Evolutionary conservation across 1,140 invertebrate genomes (phyloP).

Genomic region (Neoseiulus cucumeris): DNA sequence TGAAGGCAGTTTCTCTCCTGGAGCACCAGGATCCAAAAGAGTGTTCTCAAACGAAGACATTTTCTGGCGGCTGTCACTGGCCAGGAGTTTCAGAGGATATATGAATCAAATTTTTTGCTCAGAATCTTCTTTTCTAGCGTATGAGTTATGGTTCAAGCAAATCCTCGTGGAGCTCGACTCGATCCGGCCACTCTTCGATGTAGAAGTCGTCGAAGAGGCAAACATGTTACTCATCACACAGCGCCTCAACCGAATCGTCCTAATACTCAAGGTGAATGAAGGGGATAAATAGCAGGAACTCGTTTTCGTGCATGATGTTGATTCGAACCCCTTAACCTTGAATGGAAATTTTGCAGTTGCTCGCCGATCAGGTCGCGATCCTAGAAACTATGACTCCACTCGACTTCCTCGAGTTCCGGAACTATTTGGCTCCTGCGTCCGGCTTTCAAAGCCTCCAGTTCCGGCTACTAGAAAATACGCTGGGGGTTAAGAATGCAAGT

Average conservation of each 20-base stretch:
- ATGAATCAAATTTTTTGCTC: too few relatives aligned
- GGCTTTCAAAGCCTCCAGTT: conserved; percentile 97
- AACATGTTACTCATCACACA: conserved; percentile 81
- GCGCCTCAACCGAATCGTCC: conserved; percentile 65
- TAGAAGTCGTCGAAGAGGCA: conserved; percentile 59
- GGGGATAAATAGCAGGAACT: background rate
- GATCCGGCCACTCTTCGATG: conserved; percentile 55
- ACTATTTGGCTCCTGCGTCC: conserved; percentile 71
- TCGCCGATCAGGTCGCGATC: conserved; percentile 91
- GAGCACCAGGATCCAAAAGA: background rate
- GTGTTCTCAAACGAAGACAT: background rate
- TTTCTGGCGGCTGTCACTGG: too few relatives aligned
- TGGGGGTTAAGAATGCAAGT: conserved; percentile 58
- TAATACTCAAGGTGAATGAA: conserved; percentile 73
- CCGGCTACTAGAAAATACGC: conserved; percentile 82
- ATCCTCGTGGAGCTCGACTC: conserved; percentile 93
- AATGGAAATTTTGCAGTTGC: conserved; percentile 49
- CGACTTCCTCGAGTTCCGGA: conserved; percentile 88
- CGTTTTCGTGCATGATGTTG: conserved; percentile 20
- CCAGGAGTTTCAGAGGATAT: too few relatives aligned
- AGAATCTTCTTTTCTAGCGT: conserved; percentile 42
- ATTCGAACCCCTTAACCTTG: conserved; percentile 8
- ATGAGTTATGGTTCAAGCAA: conserved; percentile 99
- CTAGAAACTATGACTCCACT: conserved; percentile 93
- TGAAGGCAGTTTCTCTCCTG: background rate